Percentiles rank a stretch among this genome's conserved stretches.
Conservation (phyloP, 1,140 invertebrate species). For the Scaptomyza montana region DNA sequence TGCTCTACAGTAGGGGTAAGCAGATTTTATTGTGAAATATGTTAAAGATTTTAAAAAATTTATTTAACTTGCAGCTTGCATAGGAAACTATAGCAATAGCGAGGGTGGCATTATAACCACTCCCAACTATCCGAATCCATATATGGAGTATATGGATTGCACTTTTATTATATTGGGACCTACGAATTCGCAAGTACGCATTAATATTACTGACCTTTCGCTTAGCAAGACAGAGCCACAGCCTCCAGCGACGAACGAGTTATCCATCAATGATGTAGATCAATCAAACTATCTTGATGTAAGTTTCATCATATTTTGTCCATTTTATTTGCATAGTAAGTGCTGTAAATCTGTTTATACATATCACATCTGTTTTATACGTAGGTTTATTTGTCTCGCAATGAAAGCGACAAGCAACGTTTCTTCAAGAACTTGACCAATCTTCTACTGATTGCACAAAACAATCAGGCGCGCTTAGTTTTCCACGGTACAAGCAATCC, state of each 20-base stretch:
- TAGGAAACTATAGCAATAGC: constrained; percentile 85
- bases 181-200: constrained; percentile 86
- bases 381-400: constrained; percentile 53
- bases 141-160: constrained; percentile 88
- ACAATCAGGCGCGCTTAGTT: constrained; percentile 89
- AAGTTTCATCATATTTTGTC: background rate
- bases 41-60: background rate
- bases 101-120: constrained; percentile 87
- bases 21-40: background rate
- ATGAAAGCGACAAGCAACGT: constrained; percentile 36
- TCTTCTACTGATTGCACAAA: constrained; percentile 85
- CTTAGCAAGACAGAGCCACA: constrained; percentile 85
- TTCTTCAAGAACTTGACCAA: constrained; percentile 37
- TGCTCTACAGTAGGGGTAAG: constrained; percentile 61
- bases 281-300: constrained; percentile 58
- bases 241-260: background rate
- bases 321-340: background rate
- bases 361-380: constrained; percentile 49
- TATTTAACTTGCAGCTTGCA: constrained; percentile 86
- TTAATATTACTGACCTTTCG: constrained; percentile 89
- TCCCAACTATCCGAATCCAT: constrained; percentile 91
- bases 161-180: constrained; percentile 90
- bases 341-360: no score
- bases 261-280: background rate
- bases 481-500: constrained; percentile 86